A percentile compares a stretch with the other conserved stretches of the same genome.
phyloP scores from a whole-genome alignment of 2,888 invertebrate species.

The Helobdella robusta region DNA sequence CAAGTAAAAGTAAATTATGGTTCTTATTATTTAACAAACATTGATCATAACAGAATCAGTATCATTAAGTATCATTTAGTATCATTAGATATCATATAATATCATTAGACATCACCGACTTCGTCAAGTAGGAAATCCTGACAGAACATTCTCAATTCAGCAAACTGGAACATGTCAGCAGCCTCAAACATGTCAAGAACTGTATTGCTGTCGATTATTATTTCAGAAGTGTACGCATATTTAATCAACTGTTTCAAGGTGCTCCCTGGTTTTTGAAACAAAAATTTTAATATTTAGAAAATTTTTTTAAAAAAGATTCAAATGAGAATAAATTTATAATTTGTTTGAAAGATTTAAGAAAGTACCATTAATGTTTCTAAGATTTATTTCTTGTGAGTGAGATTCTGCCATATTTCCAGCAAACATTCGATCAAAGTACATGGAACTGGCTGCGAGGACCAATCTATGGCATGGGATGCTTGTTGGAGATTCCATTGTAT shows the following conservation, averaged over 20 bases:
- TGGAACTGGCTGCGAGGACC: slow-evolving; percentile 48
- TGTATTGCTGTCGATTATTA: slow-evolving; percentile 44
- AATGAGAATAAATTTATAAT: not conserved
- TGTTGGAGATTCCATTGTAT: not conserved
- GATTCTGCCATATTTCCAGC: slow-evolving; percentile 46
- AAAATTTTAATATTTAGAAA: not conserved
- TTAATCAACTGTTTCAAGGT: slow-evolving; percentile 46
- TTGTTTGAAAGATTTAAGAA: not conserved
- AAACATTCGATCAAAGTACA: slow-evolving; percentile 49
- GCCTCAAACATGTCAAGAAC: slow-evolving; percentile 48
- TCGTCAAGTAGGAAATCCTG: slow-evolving; percentile 44
- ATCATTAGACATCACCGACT: slow-evolving; percentile 36
- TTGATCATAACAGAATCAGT: too few species aligned
- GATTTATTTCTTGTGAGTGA: slow-evolving; percentile 40
- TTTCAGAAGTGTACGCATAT: slow-evolving; percentile 47
- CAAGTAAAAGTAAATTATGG: not conserved
- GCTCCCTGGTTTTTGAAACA: slow-evolving; percentile 32
- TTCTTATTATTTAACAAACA: not conserved
- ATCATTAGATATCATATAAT: too few species aligned
- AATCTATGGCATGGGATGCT: slow-evolving; percentile 46
- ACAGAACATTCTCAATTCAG: slow-evolving; percentile 43
- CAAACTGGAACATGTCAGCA: slow-evolving; percentile 46
- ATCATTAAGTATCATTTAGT: too few species aligned
- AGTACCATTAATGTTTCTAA: slow-evolving; percentile 44
- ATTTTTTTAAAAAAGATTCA: not conserved